Evolutionary conservation across 92 coral and sea anemone genomes (phyloP).

Genomic region (Galaxea fascicularis): DNA sequence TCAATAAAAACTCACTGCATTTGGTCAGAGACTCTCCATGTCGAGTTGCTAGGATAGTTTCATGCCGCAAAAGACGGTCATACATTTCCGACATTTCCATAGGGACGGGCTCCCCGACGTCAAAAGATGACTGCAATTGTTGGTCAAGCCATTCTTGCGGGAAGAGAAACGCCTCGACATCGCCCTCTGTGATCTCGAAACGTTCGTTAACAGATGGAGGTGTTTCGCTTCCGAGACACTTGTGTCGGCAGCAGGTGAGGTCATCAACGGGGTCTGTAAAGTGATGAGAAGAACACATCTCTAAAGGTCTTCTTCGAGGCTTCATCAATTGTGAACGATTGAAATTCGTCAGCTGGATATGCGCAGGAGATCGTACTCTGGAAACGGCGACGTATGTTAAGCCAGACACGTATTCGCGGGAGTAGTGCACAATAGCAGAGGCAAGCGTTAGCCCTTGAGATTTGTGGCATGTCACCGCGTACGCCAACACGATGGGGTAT

Average conservation of each 20-base stretch:
- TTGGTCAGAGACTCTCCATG: background rate
- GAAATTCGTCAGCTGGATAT: slow-evolving; percentile 21
- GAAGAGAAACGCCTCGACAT: background rate
- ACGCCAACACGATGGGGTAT: slow-evolving; percentile 36
- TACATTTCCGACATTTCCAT: background rate
- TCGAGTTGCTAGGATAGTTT: background rate
- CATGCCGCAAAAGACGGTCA: background rate
- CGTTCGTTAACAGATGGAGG: background rate
- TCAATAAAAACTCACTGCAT: no score
- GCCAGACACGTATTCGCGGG: slow-evolving; percentile 31
- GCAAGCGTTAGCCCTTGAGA: slow-evolving; percentile 46
- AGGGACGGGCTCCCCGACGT: background rate
- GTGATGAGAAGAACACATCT: background rate
- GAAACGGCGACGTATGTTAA: slow-evolving; percentile 47
- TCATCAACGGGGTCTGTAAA: background rate
- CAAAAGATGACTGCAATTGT: background rate
- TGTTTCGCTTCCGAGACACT: background rate
- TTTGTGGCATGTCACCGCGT: slow-evolving; percentile 56
- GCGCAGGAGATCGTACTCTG: slow-evolving; percentile 26
- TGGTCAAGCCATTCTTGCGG: background rate
- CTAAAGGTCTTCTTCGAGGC: background rate
- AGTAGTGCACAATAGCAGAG: slow-evolving; percentile 32
- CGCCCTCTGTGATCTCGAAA: background rate
- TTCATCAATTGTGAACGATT: slow-evolving; percentile 3
- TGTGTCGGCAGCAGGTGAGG: background rate